Conservation (phyloP, 2,113 vertebrate species). For the Fukomys damarensis region DNA sequence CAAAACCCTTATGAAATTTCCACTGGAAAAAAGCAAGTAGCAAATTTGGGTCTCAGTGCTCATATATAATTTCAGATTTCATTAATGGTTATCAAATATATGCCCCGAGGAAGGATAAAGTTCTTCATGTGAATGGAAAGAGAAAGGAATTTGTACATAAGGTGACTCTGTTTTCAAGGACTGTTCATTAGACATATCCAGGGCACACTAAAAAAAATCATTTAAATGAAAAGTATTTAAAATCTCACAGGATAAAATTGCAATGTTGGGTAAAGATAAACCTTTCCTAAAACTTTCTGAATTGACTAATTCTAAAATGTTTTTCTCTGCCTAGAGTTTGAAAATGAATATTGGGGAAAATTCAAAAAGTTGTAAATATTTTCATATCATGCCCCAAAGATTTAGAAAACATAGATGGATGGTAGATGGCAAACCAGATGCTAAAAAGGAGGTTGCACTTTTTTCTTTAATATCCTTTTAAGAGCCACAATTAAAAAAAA, state of each 20-base stretch:
- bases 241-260: conserved; percentile 64
- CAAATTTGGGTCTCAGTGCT: conserved; percentile 79
- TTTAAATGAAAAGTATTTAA: conserved; percentile 73
- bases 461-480: conserved; percentile 59
- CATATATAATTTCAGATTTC: conserved; percentile 86
- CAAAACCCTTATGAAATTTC: conserved; percentile 83
- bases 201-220: conserved; percentile 33
- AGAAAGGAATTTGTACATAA: conserved; percentile 81
- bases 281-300: conserved; percentile 39
- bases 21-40: conserved; percentile 83
- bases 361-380: conserved; percentile 18
- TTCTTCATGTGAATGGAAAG: conserved; percentile 71
- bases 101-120: conserved; percentile 78
- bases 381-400: neutral
- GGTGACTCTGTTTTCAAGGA: conserved; percentile 67
- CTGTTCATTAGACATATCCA: conserved; percentile 67
- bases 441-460: neutral
- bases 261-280: conserved; percentile 42
- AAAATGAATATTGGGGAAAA: conserved; percentile 47
- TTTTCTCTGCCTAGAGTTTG: conserved; percentile 8
- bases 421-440: neutral
- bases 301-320: conserved; percentile 20
- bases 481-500: conserved; percentile 39
- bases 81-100: conserved; percentile 80
- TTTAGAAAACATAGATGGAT: conserved; percentile 5